Conservation (phyloP, 2,113 vertebrate species). For the Cromileptes altivelis region DNA sequence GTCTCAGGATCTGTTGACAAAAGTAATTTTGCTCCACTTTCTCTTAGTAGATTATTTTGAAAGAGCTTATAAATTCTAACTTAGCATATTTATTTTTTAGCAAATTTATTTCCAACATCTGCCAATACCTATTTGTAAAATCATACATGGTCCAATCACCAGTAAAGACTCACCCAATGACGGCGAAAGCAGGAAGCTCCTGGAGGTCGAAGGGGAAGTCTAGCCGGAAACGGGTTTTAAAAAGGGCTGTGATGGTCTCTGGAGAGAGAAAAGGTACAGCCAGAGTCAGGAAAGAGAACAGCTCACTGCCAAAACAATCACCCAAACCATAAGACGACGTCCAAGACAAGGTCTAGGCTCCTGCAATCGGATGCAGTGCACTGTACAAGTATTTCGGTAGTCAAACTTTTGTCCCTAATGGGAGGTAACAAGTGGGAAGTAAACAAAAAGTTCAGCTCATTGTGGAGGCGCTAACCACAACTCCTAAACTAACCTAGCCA, state of each 20-base stretch:
- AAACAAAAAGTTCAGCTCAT: conserved; percentile 1
- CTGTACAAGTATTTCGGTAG: neutral
- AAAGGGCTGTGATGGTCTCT: conserved; percentile 98
- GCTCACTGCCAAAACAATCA: neutral
- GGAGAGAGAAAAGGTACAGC: conserved; percentile 12
- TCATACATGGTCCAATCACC: neutral
- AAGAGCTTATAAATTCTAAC: neutral
- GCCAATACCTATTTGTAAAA: neutral
- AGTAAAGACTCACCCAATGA: conserved; percentile 90
- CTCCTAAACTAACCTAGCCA: neutral
- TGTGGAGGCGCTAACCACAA: neutral
- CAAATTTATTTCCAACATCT: neutral
- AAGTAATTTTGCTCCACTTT: neutral
- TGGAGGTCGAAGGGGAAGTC: conserved; percentile 99
- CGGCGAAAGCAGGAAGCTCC: conserved; percentile 96
- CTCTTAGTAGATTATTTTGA: neutral
- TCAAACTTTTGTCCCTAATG: neutral
- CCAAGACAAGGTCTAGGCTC: neutral
- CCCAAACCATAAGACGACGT: neutral
- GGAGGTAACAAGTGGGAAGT: neutral
- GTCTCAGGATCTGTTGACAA: neutral
- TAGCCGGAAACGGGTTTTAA: conserved; percentile 96
- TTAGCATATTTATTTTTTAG: neutral
- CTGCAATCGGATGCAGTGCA: neutral
- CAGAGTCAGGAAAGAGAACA: neutral